Conservation (phyloP, 2,797 vertebrate species). For the Podarcis lilfordi region DNA sequence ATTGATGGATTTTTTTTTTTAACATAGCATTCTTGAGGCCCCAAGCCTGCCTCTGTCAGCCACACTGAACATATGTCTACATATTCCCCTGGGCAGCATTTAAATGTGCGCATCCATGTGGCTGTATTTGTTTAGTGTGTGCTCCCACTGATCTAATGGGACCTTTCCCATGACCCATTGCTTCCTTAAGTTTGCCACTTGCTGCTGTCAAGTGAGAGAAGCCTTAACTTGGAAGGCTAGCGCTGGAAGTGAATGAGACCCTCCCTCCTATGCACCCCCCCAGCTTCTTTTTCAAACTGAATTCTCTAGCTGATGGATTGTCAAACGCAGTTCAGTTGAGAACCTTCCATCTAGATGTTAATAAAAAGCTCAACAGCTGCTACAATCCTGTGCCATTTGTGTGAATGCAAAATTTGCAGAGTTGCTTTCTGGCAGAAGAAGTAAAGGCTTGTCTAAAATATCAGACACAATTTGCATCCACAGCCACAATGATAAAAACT, state of each 20-base stretch:
- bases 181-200: conserved; percentile 81
- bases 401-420: conserved; percentile 59
- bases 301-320: conserved; percentile 67
- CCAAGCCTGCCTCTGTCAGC: conserved; percentile 64
- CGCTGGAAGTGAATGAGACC: conserved; percentile 70
- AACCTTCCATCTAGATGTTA: conserved; percentile 58
- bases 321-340: conserved; percentile 68
- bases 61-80: conserved; percentile 78
- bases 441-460: conserved; percentile 20
- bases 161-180: conserved; percentile 82
- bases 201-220: conserved; percentile 74
- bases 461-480: neutral
- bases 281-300: conserved; percentile 47
- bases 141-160: conserved; percentile 79
- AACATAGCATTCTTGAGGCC: conserved; percentile 68
- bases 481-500: neutral
- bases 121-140: conserved; percentile 81
- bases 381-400: conserved; percentile 68
- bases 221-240: conserved; percentile 72
- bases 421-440: conserved; percentile 38
- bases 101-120: conserved; percentile 79
- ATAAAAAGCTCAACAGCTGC: conserved; percentile 72
- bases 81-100: conserved; percentile 77
- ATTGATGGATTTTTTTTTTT: conserved; percentile 78
- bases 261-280: conserved; percentile 32